Evolutionary conservation across 2,888 invertebrate genomes (phyloP).

Genomic region (Orchesella flavescens): DNA sequence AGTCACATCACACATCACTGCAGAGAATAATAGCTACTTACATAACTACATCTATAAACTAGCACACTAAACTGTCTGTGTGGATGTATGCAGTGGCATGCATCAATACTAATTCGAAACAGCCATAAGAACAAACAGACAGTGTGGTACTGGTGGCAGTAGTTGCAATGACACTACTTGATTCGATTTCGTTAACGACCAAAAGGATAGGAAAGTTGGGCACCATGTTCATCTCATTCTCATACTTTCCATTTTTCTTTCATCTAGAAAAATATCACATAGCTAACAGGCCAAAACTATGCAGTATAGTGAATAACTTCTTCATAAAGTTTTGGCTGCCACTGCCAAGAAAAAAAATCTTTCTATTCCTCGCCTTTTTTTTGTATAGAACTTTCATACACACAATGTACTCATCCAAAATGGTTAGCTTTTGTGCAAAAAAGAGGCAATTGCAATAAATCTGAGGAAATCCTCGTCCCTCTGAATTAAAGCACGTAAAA

Average conservation of each 20-base stretch:
- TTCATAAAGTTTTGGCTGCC: not conserved
- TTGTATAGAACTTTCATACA: not conserved
- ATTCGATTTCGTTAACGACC: not conserved
- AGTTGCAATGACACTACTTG: slow-evolving; percentile 1
- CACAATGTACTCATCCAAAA: not conserved
- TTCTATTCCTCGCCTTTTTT: not conserved
- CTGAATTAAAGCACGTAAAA: slow-evolving; percentile 33
- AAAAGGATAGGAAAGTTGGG: not conserved
- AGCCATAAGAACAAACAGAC: not conserved
- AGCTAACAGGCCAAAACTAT: not conserved
- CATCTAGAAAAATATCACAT: no score
- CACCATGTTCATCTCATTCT: not conserved
- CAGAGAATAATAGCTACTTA: not conserved
- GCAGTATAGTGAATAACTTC: not conserved
- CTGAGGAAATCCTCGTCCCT: slow-evolving; percentile 46
- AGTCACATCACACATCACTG: no score
- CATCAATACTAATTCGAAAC: not conserved
- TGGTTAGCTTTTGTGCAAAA: slow-evolving; percentile 24
- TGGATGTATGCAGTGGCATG: not conserved
- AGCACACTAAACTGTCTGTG: not conserved
- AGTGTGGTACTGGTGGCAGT: not conserved
- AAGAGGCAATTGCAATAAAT: slow-evolving; percentile 47
- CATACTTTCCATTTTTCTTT: no score
- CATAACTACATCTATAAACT: not conserved
- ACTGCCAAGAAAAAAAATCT: not conserved